Conservation (phyloP, 2,797 vertebrate genomes). For the Emydoidea blandingii region DNA sequence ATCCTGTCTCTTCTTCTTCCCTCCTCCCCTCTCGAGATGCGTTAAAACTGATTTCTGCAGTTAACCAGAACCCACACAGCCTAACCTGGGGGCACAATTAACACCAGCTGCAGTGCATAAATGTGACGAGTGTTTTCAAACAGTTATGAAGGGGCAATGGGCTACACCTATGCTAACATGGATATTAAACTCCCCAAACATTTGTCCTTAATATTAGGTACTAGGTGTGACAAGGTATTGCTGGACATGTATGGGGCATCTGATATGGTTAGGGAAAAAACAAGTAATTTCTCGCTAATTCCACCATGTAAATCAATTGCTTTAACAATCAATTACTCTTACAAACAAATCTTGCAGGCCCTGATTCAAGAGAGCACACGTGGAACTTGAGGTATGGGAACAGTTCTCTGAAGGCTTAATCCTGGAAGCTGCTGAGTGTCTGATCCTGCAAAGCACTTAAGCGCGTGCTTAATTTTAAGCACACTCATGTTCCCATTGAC, state of each 20-base stretch:
- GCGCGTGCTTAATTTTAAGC: background rate
- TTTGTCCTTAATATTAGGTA: background rate
- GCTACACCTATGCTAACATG: background rate
- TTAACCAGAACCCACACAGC: background rate
- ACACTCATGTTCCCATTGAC: background rate
- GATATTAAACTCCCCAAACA: background rate
- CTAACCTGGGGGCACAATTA: background rate
- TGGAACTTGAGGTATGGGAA: background rate
- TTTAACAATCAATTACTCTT: background rate
- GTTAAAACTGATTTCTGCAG: background rate
- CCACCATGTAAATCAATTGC: background rate
- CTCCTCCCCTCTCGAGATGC: background rate
- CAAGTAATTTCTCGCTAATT: background rate
- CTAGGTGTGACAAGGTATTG: background rate
- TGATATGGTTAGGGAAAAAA: background rate
- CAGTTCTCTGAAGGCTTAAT: background rate
- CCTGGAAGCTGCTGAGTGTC: background rate
- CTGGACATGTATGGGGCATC: background rate
- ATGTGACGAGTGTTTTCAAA: background rate
- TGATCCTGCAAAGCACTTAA: background rate
- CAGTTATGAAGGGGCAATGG: background rate
- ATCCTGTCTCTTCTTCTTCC: too few species aligned
- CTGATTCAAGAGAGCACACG: background rate
- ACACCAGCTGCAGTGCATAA: background rate
- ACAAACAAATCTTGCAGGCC: background rate